Conservation (phyloP, 2,888 invertebrate genomes). For the Cephus runcator region DNA sequence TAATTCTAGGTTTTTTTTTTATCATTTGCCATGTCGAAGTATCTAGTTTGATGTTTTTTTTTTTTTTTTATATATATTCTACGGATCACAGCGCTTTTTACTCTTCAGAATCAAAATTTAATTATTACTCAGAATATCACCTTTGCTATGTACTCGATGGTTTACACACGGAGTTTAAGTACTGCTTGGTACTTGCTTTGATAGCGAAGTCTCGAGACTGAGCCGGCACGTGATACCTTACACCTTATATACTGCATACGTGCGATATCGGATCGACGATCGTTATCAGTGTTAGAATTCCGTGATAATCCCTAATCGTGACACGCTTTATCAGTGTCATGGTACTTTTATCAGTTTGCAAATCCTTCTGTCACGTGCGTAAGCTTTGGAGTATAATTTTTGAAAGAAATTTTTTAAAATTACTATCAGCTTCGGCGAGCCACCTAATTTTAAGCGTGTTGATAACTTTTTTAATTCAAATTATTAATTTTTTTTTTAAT, state of each 20-base stretch:
- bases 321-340: constrained; percentile 6
- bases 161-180: not conserved
- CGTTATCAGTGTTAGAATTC: constrained; percentile 9
- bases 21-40: not conserved
- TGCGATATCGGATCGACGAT: constrained; percentile 10
- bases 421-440: not conserved
- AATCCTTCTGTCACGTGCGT: not conserved
- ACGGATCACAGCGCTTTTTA: not conserved
- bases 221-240: constrained; percentile 10
- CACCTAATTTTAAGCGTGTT: too few species aligned
- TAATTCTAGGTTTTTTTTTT: too few species aligned
- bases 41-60: not conserved
- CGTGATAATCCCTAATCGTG: constrained; percentile 11
- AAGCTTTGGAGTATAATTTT: too few species aligned
- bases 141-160: not conserved
- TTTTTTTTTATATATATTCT: not conserved
- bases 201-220: constrained; percentile 16
- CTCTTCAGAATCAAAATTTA: not conserved
- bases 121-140: not conserved
- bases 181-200: not conserved
- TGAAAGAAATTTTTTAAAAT: too few species aligned
- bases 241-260: constrained; percentile 11
- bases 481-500: too few species aligned
- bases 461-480: too few species aligned
- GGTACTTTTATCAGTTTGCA: constrained; percentile 1